Conservation (phyloP, 1,140 invertebrate species). For the Bombyx mandarina region DNA sequence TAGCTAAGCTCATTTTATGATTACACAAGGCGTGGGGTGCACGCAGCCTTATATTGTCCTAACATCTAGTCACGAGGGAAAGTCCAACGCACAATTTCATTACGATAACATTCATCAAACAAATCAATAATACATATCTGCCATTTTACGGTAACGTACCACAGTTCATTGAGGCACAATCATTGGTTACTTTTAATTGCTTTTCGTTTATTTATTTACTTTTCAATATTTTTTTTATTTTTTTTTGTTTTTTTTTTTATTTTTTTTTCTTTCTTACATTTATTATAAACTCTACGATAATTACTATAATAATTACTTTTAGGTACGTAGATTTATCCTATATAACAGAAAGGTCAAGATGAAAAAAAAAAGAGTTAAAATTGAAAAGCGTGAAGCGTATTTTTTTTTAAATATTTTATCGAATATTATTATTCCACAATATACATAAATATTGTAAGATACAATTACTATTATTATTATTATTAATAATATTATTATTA, state of each 20-base stretch:
- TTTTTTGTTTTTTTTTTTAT: constrained; percentile 38
- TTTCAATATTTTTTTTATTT: constrained; percentile 39
- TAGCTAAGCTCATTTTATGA: constrained; percentile 68
- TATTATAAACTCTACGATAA: constrained; percentile 49
- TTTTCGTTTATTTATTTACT: constrained; percentile 45
- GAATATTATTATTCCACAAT: constrained; percentile 68
- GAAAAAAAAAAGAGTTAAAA: constrained; percentile 48
- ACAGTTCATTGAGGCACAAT: constrained; percentile 71
- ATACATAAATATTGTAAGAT: constrained; percentile 33
- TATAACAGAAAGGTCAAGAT: constrained; percentile 68
- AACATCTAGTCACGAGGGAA: constrained; percentile 27
- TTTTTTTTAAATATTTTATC: constrained; percentile 36
- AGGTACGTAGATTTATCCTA: constrained; percentile 71
- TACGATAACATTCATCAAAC: constrained; percentile 38
- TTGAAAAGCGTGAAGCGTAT: constrained; percentile 66
- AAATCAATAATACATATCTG: constrained; percentile 47
- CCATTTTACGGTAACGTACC: constrained; percentile 69
- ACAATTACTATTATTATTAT: no score
- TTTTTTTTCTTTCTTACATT: constrained; percentile 46
- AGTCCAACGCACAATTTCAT: constrained; percentile 49
- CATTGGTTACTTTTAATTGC: constrained; percentile 69
- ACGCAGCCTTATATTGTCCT: constrained; percentile 46
- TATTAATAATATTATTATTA: constrained; percentile 47
- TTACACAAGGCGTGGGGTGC: constrained; percentile 49
- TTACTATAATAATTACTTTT: constrained; percentile 66